Conservation (phyloP, 2,888 invertebrate species). For the Hymenopus coronatus region DNA sequence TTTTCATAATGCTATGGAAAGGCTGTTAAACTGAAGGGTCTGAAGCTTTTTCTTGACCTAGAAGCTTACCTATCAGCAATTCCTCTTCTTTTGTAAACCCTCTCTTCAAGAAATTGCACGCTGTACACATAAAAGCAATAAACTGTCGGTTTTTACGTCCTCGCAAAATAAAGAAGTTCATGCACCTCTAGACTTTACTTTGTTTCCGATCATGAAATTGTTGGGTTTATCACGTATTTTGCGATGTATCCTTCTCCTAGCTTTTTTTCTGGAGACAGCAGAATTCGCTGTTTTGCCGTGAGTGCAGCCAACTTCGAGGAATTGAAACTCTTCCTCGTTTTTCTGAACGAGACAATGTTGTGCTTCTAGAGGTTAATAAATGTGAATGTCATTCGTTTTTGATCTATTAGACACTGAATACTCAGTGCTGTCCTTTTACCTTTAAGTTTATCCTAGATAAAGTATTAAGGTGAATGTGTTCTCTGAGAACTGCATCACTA, state of each 20-base stretch:
- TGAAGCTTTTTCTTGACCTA: too few species aligned
- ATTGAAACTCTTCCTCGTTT: too few species aligned
- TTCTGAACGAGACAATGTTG: background rate
- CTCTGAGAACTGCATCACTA: too few species aligned
- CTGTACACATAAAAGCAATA: background rate
- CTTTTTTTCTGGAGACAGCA: background rate
- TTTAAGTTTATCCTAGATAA: too few species aligned
- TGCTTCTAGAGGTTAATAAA: background rate
- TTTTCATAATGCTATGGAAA: too few species aligned
- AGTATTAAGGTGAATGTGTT: too few species aligned
- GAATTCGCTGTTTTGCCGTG: background rate
- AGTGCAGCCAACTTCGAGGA: background rate
- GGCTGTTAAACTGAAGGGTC: too few species aligned
- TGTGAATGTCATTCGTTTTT: background rate
- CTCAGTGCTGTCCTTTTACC: too few species aligned
- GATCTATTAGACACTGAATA: background rate
- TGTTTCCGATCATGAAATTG: background rate
- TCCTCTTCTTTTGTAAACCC: background rate
- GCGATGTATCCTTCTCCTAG: background rate
- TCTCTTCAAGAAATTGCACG: background rate
- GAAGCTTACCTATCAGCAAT: background rate
- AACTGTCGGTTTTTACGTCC: background rate
- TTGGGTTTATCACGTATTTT: background rate
- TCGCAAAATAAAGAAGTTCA: background rate
- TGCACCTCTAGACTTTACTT: background rate